Percentiles rank a stretch among this genome's conserved stretches.
Evolutionary conservation across 1,140 invertebrate genomes (phyloP).

Genomic region (Whitmania pigra): DNA sequence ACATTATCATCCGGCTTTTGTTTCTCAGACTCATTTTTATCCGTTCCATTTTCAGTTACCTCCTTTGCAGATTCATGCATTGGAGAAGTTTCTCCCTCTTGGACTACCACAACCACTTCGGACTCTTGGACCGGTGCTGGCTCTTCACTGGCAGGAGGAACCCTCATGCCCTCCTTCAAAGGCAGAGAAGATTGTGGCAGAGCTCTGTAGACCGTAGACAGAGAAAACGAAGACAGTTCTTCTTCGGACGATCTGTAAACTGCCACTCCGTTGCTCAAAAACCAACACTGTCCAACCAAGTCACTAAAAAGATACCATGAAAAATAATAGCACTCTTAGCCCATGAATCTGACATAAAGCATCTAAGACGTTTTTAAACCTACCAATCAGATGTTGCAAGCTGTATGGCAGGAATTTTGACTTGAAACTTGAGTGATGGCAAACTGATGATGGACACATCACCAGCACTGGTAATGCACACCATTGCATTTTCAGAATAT

Average conservation of each 20-base stretch:
- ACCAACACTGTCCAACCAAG: constrained; percentile 5
- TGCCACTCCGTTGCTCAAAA: constrained; percentile 5
- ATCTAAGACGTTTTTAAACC: background rate
- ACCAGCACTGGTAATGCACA: constrained; percentile 82
- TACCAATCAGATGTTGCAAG: background rate
- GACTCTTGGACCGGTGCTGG: background rate
- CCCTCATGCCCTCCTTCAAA: constrained; percentile 20
- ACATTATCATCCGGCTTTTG: background rate
- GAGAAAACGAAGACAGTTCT: background rate
- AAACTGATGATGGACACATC: constrained; percentile 75
- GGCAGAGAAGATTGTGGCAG: background rate
- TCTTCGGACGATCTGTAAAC: background rate
- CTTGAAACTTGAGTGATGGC: constrained; percentile 71
- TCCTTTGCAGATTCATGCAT: background rate
- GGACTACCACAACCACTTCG: background rate
- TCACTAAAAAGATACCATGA: background rate
- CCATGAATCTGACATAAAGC: background rate
- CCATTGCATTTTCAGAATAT: constrained; percentile 67
- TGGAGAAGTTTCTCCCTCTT: background rate
- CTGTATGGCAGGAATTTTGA: constrained; percentile 42
- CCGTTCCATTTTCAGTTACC: background rate
- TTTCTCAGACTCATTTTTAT: background rate
- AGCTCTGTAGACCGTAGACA: background rate
- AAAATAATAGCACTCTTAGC: background rate
- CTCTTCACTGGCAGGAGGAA: constrained; percentile 2